Evolutionary conservation across 2,113 vertebrate genomes (phyloP), one percentile per base, ranked within the genome.

Genomic region (Catagonus wagneri): DNA sequence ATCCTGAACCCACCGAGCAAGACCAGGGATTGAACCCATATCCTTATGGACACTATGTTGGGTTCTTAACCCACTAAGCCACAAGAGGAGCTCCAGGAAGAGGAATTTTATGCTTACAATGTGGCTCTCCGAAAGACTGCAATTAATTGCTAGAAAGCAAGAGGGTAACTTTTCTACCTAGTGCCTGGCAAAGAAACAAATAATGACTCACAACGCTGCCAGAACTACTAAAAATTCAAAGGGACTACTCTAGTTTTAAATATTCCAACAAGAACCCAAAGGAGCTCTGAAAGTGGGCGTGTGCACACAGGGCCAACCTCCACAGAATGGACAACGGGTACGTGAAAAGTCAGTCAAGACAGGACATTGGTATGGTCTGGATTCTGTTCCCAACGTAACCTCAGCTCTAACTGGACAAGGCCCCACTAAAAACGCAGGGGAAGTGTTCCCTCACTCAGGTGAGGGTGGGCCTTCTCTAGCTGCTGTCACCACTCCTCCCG

Each of bases 71-170:
- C 44, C 44, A 44, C 44, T 44, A 44, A 44, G 44, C 44, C 44
- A 44, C 44, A 44, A 44, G 5, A 44, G 44, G 44, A 44, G 44
- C 44, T 44, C 44, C 44, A n/a, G 32, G n/a, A 83, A 86, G 44
- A 87, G 52, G 23, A 6, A 58, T 79, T 60, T 54, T 74, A 39
- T 88, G 27, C 25, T 94, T 83, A 44, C 3, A 95, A 13, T 69
- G 60, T 44, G 56, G 12, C 19, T 90, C 36, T 75, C 44, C 56
- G 34, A 80, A 97, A 34, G 11, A 84, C 87, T 60, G 76, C 8
- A 90, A 68, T 34, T 92, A 84, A 85, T 75, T 86, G 76, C 74
- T 92, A 66, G 60, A 80, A 52, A 94, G 60, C 60, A 85, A 94
- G 14, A 86, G 54, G 94, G 3, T 58, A 84, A 75, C 15, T 93